Base-by-base conservation (phyloP, 2,888 invertebrate species). In the Clanis bilineata region DNA sequence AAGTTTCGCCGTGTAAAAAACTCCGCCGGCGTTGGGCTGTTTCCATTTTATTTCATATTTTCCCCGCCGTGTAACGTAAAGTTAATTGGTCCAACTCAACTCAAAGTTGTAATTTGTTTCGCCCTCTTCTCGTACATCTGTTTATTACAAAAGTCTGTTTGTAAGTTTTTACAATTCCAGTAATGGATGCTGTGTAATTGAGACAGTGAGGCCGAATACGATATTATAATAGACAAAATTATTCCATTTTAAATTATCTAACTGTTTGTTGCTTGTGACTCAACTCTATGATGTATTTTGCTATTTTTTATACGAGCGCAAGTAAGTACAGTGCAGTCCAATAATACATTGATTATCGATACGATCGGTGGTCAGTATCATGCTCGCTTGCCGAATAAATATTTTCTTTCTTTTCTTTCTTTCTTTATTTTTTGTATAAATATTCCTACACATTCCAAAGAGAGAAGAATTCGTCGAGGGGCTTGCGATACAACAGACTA, bases 21-120 rank as follows among this genome's bases (percentile, higher is more conserved):
- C 76, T 74, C 77, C 64, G 69, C 65, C 72, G 75, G 80, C 84
- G 81, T 79, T 79, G 74, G 83, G 87, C 83, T 85, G 85, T 88
- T 88, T 88, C 85, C 86, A 85, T 90, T 90, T 90, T 88, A 86
- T 89, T 90, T 83, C 86, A 90, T 90, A 90, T 90, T 91, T 88
- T 79, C 84, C 82, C 75, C 80, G 83, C 79, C 69, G 73, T 86
- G 89, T 90, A 90, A 89, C 90, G 84, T 86, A 88, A 90, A 90
- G 89, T 87, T 91, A 91, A 91, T 92, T 90, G 90, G 90, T 87
- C 81, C 82, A 83, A 89, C 88, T 90, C 85, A 71, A 82, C 74
- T 82, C 82, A 70, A 87, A 90, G 86, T 90, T 91, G 83, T 90
- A 90, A 90, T 90, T 90, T 88, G 89, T 90, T 91, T 86, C 79